Conservation (phyloP, 2,113 vertebrate species). For the Gasterosteus aculeatus region DNA sequence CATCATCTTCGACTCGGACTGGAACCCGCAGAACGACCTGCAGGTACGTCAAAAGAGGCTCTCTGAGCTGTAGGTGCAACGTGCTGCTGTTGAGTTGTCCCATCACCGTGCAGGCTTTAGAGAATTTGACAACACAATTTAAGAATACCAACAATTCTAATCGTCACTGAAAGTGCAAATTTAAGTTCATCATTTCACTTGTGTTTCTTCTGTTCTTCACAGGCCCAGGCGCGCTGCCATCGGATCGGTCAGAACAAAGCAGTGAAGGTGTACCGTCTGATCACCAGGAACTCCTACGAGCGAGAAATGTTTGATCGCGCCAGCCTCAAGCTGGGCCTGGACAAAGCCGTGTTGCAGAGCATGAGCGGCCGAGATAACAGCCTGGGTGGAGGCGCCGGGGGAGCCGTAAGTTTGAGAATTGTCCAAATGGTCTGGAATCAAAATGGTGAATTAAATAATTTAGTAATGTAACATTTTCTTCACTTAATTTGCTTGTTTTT, state of each 20-base stretch:
- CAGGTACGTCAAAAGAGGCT: constrained; percentile 82
- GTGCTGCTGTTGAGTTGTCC: not conserved
- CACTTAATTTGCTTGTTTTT: constrained; percentile 15
- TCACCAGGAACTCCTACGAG: constrained; percentile 97
- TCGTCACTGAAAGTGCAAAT: not conserved
- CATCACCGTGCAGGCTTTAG: not conserved
- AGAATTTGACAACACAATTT: not conserved
- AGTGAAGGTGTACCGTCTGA: constrained; percentile 97
- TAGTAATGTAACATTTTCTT: constrained; percentile 20
- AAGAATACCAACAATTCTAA: not conserved
- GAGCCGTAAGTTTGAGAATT: constrained; percentile 84
- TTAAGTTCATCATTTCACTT: too few species aligned
- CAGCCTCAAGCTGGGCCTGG: constrained; percentile 95
- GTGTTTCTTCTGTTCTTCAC: constrained; percentile 8
- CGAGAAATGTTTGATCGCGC: constrained; percentile 98
- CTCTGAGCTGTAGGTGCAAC: not conserved
- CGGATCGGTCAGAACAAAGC: constrained; percentile 98
- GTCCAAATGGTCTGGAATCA: constrained; percentile 20
- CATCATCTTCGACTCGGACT: constrained; percentile 99
- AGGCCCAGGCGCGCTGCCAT: constrained; percentile 99
- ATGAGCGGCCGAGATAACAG: constrained; percentile 98
- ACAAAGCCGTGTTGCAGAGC: constrained; percentile 98
- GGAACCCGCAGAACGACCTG: constrained; percentile 98
- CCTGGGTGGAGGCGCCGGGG: constrained; percentile 80
- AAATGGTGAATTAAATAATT: constrained; percentile 18